phyloP scores from a whole-genome alignment of 64 coral and sea anemone genomes.

The Montipora sp. region DNA sequence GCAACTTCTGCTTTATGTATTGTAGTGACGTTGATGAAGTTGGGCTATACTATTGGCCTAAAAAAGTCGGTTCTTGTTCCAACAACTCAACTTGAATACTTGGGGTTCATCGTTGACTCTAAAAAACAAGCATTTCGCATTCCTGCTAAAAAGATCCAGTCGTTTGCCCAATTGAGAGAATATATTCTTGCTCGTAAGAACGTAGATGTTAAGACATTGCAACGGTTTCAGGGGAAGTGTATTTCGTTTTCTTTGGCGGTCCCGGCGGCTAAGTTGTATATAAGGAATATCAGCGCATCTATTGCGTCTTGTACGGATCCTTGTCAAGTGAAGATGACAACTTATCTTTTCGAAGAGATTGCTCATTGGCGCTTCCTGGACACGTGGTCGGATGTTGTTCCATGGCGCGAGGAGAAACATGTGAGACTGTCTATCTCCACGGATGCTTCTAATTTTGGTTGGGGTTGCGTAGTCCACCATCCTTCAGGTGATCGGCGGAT shows the following conservation, averaged over 20 bases:
- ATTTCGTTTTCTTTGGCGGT: constrained; percentile 62
- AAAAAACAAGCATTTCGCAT: constrained; percentile 30
- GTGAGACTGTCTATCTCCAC: constrained; percentile 36
- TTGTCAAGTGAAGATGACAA: background rate
- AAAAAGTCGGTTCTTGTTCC: constrained; percentile 51
- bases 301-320: constrained; percentile 1
- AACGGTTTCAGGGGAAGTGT: constrained; percentile 65
- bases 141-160: constrained; percentile 10
- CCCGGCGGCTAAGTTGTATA: constrained; percentile 41
- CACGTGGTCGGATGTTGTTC: background rate
- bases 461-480: background rate
- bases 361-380: constrained; percentile 8
- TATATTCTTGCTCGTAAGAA: background rate
- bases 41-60: constrained; percentile 68
- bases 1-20: constrained; percentile 37
- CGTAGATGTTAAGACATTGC: constrained; percentile 39
- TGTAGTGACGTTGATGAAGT: constrained; percentile 33
- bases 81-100: constrained; percentile 21
- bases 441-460: constrained; percentile 58
- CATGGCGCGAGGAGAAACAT: constrained; percentile 50
- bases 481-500: background rate
- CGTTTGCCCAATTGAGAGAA: constrained; percentile 9
- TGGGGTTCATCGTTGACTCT: constrained; percentile 54
- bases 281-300: constrained; percentile 59
- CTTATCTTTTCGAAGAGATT: background rate